Conservation (phyloP, 2,888 invertebrate species). For the Parnassius smintheus region DNA sequence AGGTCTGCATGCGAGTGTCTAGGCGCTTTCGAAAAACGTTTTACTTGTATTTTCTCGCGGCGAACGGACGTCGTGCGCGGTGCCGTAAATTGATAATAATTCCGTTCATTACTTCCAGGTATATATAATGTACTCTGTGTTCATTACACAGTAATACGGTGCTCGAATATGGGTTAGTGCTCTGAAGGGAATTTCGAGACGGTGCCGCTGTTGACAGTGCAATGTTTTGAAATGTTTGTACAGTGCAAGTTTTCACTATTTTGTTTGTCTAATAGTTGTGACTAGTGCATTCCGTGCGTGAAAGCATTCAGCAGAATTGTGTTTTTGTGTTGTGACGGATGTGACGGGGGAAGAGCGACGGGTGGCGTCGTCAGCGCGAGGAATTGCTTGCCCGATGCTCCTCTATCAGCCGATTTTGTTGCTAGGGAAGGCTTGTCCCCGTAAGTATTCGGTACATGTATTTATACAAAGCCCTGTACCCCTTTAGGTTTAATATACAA, state of each 20-base stretch:
- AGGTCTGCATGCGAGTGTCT: constrained; percentile 68
- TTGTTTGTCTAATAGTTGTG: constrained; percentile 55
- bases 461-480: constrained; percentile 2
- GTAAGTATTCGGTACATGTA: constrained; percentile 31
- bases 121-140: too few species aligned
- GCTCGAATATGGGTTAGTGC: constrained; percentile 77
- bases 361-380: constrained; percentile 17
- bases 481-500: too few species aligned
- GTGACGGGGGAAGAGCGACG: constrained; percentile 29
- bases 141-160: constrained; percentile 74
- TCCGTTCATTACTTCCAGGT: constrained; percentile 77
- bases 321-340: constrained; percentile 65
- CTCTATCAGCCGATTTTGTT: constrained; percentile 22
- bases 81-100: constrained; percentile 78
- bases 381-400: constrained; percentile 9
- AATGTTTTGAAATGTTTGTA: constrained; percentile 53
- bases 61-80: constrained; percentile 71
- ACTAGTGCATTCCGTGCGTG: constrained; percentile 49
- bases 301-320: constrained; percentile 64
- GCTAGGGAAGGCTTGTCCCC: constrained; percentile 22
- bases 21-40: constrained; percentile 79
- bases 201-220: constrained; percentile 58
- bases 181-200: constrained; percentile 55
- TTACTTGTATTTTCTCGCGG: constrained; percentile 69
- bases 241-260: constrained; percentile 56